Evolutionary conservation across 2,113 vertebrate species (phyloP).

Genomic region (Embiotoca jacksoni): DNA sequence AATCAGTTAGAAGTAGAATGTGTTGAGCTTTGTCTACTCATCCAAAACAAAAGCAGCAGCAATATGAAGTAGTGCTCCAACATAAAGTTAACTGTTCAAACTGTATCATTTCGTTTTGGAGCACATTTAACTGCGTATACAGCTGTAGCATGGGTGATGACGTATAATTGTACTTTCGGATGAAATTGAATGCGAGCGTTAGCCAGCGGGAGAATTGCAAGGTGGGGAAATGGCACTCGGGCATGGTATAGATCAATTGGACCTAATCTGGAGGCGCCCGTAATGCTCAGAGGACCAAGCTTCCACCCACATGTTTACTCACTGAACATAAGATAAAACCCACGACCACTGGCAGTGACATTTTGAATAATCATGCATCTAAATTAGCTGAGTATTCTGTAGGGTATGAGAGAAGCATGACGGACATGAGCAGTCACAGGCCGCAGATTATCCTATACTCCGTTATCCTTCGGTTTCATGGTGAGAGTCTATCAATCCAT

Average conservation of each 20-base stretch:
- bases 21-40: no score
- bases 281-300: constrained; percentile 41
- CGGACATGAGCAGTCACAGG: constrained; percentile 40
- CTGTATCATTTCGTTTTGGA: not conserved
- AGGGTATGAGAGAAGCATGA: constrained; percentile 31
- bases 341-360: constrained; percentile 55
- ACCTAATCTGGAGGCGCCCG: constrained; percentile 27
- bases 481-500: constrained; percentile 1
- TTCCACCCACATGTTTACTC: constrained; percentile 62
- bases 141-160: not conserved
- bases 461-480: constrained; percentile 3
- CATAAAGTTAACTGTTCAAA: no score
- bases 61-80: no score
- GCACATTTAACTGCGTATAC: not conserved
- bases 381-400: constrained; percentile 41
- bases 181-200: not conserved
- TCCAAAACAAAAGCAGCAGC: no score
- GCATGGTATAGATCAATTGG: constrained; percentile 4
- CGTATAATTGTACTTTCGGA: not conserved
- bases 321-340: constrained; percentile 51
- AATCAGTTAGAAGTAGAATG: not conserved
- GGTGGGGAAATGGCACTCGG: not conserved
- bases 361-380: constrained; percentile 60
- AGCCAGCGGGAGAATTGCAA: not conserved
- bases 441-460: constrained; percentile 20